phyloP scores from a whole-genome alignment of 2,113 vertebrate genomes.

The Formicarius rufipectus region DNA sequence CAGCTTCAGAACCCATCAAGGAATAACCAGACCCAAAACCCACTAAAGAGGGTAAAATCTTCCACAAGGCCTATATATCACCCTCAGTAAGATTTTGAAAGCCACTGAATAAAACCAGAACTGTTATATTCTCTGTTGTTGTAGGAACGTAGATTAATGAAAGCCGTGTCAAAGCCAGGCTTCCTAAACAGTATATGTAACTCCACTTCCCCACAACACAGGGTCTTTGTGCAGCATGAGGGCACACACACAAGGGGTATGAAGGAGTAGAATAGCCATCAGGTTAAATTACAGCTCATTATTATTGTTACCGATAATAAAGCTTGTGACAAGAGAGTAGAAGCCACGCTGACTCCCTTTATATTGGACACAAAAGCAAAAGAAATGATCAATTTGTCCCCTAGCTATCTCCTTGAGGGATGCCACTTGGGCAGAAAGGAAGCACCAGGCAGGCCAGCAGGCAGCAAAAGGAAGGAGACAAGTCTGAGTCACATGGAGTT shows the following conservation, averaged over 20 bases:
- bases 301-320: constrained; percentile 23
- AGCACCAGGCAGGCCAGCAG: background rate
- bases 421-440: background rate
- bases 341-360: background rate
- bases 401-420: background rate
- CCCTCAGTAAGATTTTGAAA: background rate
- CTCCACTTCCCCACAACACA: background rate
- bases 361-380: constrained; percentile 9
- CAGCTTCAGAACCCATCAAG: background rate
- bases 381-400: constrained; percentile 31
- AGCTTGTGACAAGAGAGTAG: background rate
- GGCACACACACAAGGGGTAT: background rate
- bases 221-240: background rate
- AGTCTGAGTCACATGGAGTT: background rate
- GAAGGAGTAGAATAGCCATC: background rate
- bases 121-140: background rate
- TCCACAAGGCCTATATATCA: background rate
- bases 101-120: background rate
- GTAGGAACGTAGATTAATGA: background rate
- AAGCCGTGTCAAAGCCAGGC: background rate
- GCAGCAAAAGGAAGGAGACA: background rate
- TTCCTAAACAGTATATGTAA: background rate
- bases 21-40: background rate
- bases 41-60: background rate
- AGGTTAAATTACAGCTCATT: constrained; percentile 26